Evolutionary conservation across 2,113 vertebrate species (phyloP), one percentile per base, ranked within the genome.

Genomic region (Argyrosomus japonicus): DNA sequence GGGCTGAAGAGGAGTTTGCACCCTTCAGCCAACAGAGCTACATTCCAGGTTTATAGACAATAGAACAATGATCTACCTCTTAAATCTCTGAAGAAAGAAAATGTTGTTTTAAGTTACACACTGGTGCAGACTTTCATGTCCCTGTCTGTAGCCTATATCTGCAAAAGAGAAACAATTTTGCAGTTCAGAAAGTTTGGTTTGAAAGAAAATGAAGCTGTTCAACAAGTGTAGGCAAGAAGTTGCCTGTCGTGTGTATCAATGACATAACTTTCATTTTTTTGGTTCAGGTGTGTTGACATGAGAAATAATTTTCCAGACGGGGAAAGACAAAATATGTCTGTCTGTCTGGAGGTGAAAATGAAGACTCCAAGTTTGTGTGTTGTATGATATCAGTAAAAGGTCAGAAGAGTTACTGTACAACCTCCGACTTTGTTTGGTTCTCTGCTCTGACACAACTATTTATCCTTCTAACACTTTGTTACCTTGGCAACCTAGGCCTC

Each of bases 391-490:
- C 36, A 77, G 56, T 6, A 10, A 75, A 67, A 58, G 18, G 14
- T 62, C n/a, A 40, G 23, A 23, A 45, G 47, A 83, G 67, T n/a
- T n/a, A n/a, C n/a, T n/a, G 27, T 50, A 32, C 5, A 53, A 63
- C 80, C 45, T 68, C 23, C 36, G 57, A 62, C 56, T 13, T 0
- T 5, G 12, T 83, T 12, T 53, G 25, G 70, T 58, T 67, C 74
- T 75, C 36, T 68, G 29, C 45, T 75, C 21, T 67, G 40, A 62
- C 9, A 60, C 10, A 23, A 48, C 76, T 60, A n/a, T 75, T 63
- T 79, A 17, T 53, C n/a, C 21, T 58, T 65, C 21, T 58, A 27
- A 50, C 19, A 54, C 25, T 43, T 69, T 62, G 51, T 57, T 27
- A 9, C 25, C 57, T 10, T 19, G 54, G 21, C 21, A 45, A 29